These are phyloP conservation scores for Globicephala melas DNA, from an alignment of 2,113 vertebrate genomes.

Conservation along the genomic window DNA sequence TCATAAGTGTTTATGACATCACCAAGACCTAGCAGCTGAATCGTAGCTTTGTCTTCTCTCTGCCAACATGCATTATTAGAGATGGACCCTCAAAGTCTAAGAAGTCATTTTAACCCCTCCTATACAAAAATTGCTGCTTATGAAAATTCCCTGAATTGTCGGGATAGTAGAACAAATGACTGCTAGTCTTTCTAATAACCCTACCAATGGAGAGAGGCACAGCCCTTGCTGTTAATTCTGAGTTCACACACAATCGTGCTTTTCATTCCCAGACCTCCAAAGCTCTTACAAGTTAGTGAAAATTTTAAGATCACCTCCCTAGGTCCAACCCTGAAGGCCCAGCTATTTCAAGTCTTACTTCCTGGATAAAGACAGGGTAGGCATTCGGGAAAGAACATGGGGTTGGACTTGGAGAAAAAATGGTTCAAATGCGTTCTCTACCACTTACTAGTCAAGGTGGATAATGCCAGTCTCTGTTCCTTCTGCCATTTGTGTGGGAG, in stretches of 20 bases:
- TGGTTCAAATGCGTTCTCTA: background rate
- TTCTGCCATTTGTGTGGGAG: background rate
- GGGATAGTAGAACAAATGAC: conserved; percentile 55
- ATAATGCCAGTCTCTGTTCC: background rate
- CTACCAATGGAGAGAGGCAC: conserved; percentile 10
- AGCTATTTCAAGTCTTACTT: background rate
- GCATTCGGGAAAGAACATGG: background rate
- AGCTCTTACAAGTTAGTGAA: conserved; percentile 28
- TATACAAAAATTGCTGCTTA: conserved; percentile 27
- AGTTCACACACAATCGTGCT: conserved; percentile 50
- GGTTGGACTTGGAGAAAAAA: background rate
- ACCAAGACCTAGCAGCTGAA: conserved; percentile 68
- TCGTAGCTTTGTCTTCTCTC: conserved; percentile 76
- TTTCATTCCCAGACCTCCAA: conserved; percentile 58
- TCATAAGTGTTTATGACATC: conserved; percentile 71
- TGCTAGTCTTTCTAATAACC: conserved; percentile 48
- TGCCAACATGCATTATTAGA: conserved; percentile 45
- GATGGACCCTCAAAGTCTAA: background rate
- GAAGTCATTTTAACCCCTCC: conserved; percentile 66
- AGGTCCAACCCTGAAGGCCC: background rate
- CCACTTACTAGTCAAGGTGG: background rate
- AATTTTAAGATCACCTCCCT: conserved; percentile 57
- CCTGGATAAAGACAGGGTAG: background rate
- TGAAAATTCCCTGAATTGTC: conserved; percentile 61
- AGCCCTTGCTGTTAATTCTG: conserved; percentile 47